These are phyloP conservation scores for Caranx ignobilis DNA, from an alignment of 2,113 vertebrate genomes.

Conservation along the genomic window DNA sequence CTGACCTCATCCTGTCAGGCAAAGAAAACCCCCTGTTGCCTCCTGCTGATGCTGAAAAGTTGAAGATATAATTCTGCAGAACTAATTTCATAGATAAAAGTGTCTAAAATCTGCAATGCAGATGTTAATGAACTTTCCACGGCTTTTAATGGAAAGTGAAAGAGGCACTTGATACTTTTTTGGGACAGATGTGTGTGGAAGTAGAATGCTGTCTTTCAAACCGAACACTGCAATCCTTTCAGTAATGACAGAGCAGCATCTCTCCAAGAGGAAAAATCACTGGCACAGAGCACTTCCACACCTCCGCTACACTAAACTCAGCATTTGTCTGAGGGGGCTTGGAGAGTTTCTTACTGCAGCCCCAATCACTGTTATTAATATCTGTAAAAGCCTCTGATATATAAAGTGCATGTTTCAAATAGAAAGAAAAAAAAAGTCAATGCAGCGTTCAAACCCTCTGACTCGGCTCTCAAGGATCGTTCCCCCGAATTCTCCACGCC, in stretches of 20 bases:
- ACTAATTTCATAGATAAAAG: background rate
- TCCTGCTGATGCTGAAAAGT: background rate
- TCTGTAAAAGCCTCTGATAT: slow-evolving; percentile 64
- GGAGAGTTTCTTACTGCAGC: slow-evolving; percentile 26
- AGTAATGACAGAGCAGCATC: slow-evolving; percentile 40
- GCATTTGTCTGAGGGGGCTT: slow-evolving; percentile 55
- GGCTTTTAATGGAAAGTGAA: background rate
- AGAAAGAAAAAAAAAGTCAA: slow-evolving; percentile 1
- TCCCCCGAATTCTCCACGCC: slow-evolving; percentile 19
- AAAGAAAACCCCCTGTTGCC: background rate
- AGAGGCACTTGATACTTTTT: background rate
- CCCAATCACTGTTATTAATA: slow-evolving; percentile 63
- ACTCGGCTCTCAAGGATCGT: slow-evolving; percentile 33
- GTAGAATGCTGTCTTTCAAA: slow-evolving; percentile 13
- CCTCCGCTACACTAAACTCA: slow-evolving; percentile 43
- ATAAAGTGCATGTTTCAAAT: slow-evolving; percentile 34
- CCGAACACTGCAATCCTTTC: slow-evolving; percentile 12
- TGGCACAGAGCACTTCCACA: slow-evolving; percentile 38
- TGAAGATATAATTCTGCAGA: background rate
- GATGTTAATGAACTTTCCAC: background rate
- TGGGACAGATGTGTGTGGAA: slow-evolving; percentile 2
- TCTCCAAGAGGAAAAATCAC: slow-evolving; percentile 19
- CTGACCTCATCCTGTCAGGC: background rate
- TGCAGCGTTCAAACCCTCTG: slow-evolving; percentile 28
- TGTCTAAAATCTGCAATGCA: slow-evolving; percentile 6